A percentile compares a stretch with the other conserved stretches of the same genome.
phyloP scores from a whole-genome alignment of 2,113 vertebrate species.

The Glareola pratincola region DNA sequence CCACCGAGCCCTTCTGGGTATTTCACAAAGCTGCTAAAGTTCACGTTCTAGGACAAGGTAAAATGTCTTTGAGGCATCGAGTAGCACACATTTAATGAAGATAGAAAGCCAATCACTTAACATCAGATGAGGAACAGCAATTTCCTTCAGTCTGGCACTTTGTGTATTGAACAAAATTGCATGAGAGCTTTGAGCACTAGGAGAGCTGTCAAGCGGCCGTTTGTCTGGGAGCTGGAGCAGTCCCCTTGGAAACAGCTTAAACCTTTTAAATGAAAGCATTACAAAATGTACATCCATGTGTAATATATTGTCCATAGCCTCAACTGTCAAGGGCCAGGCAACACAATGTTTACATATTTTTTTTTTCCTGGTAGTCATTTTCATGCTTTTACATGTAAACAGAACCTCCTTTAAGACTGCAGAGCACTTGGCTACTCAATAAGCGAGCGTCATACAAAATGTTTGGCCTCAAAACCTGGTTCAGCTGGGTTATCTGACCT shows the following conservation, averaged over 20 bases:
- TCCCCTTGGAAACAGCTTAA: slow-evolving; percentile 68
- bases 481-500: neutral
- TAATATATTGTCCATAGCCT: slow-evolving; percentile 45
- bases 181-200: slow-evolving; percentile 66
- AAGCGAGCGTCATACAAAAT: neutral
- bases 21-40: slow-evolving; percentile 58
- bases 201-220: slow-evolving; percentile 65
- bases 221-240: slow-evolving; percentile 59
- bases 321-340: slow-evolving; percentile 20
- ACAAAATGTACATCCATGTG: slow-evolving; percentile 63
- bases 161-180: slow-evolving; percentile 71
- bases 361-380: slow-evolving; percentile 11
- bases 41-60: slow-evolving; percentile 58
- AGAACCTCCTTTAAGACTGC: neutral
- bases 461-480: neutral
- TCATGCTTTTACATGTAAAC: slow-evolving; percentile 29
- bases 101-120: slow-evolving; percentile 72
- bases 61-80: slow-evolving; percentile 60
- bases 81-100: slow-evolving; percentile 67
- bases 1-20: neutral
- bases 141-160: slow-evolving; percentile 68
- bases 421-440: neutral
- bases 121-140: slow-evolving; percentile 65
- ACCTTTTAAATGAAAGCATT: slow-evolving; percentile 63
- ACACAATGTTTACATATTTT: neutral